Evolutionary conservation across 35 echinoderm and acorn worm genomes (phyloP), one percentile per base, ranked within the genome.

Genomic region (Holothuria glaberrima): DNA sequence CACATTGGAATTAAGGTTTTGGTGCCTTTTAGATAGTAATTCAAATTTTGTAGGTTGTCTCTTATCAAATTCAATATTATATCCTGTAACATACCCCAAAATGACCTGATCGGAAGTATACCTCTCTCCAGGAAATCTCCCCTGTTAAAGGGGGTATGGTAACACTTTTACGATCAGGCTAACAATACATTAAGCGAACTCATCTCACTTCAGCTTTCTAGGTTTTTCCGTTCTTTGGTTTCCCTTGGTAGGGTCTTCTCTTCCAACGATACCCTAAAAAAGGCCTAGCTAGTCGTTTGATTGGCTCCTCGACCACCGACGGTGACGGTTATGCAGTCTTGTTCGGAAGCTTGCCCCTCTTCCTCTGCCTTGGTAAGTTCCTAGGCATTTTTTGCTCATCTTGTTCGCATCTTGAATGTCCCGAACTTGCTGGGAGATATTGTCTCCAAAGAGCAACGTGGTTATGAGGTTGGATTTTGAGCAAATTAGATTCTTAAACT

Each of bases 31-130:
- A 4, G 66, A 69, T 69, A n/a, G n/a, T n/a, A 29, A 29, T 18
- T 69, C 19, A 69, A 6, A 69, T 9, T 69, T 69, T 69, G 21
- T 69, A 69, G 22, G 66, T 12, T 9, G 3, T 9, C 5, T 54
- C 66, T 69, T 18, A 24, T 50, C 52, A 75, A 89, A 89, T 58
- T 89, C 87, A 75, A 89, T 75, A 18, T 89, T 45, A 30, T 66
- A 66, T 35, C 67, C 61, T 52, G 46, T 32, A 58, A 72, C 86
- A 30, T 48, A 64, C 34, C 66, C 45, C 21, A 88, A 12, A 22
- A 70, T 88, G 10, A 30, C 41, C 38, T 67, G 21, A 48, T 88
- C 86, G 0, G 61, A 69, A 29, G 86, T 88, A 88, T n/a, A 88
- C 66, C 20, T 70, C 38, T 28, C 66, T 36, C 63, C 30, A 88